phyloP scores from a whole-genome alignment of 2,888 invertebrate genomes.

The Pseudococcus longispinus region DNA sequence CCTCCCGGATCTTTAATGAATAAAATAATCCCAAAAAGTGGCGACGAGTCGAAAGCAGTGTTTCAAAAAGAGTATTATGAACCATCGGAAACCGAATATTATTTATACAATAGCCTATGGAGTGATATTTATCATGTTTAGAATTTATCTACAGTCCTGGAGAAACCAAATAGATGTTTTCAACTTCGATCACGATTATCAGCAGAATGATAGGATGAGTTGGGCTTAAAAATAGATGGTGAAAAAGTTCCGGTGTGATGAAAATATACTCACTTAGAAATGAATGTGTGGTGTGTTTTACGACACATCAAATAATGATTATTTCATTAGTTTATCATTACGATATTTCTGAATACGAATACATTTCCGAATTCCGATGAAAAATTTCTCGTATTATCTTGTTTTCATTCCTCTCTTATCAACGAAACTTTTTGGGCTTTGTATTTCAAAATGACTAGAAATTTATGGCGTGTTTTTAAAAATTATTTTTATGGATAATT shows the following conservation, averaged over 20 bases:
- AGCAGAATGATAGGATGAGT: neutral
- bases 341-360: neutral
- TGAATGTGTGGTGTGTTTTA: neutral
- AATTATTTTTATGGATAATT: no score
- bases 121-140: constrained; percentile 27
- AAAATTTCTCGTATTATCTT: neutral
- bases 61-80: constrained; percentile 23
- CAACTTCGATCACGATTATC: neutral
- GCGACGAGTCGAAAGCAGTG: neutral
- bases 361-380: neutral
- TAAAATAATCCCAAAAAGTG: constrained; percentile 60
- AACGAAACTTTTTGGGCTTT: neutral
- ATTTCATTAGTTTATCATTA: neutral
- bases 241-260: neutral
- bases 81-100: constrained; percentile 43
- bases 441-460: neutral
- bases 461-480: neutral
- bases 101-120: constrained; percentile 48
- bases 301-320: neutral
- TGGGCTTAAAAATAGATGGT: neutral
- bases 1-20: constrained; percentile 67
- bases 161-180: neutral
- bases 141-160: neutral
- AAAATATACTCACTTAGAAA: neutral
- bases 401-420: neutral